Base-by-base conservation (phyloP, 2,797 vertebrate genomes). In the Enteromius fasciolatus region DNA sequence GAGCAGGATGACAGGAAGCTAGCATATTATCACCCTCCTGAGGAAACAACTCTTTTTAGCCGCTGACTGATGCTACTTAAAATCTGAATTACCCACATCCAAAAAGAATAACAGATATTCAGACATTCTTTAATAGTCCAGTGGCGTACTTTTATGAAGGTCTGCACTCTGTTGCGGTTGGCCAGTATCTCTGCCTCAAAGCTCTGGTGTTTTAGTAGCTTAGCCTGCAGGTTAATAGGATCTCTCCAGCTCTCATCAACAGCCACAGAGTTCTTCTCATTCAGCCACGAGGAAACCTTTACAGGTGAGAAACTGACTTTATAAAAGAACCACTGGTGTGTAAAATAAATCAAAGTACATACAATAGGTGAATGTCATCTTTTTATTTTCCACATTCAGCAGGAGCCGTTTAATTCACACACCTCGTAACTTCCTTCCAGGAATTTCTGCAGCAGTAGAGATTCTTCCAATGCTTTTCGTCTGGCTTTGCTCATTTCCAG, bases 1-100 rank as follows among this genome's bases (percentile, higher is more conserved):
- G 86, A 50, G 94, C 92, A 0, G 90, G 92, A 54, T 91, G 91
- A 59, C 78, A 90, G 20, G 88, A 90, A 0, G 66, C 85, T 63
- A 96, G 81, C 92, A 97, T 94, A 87, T 91, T 94, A 87, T 96
- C 93, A 1, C 95, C 96, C 84, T 97, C 96, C 96, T 98, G 69
- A 23, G 64, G 63, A 84, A 83, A 69, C 0, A 89, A 66, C 41
- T 76, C 5, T 15, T 5, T n/a, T 80, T 2, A 86, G 23, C 61
- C 64, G 31, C 10, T 78, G 46, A 52, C 10, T 78, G 46, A 52
- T 18, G 5, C 20, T 39, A 41, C 2, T 69, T 75, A 50, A 54
- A 80, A 18, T 41, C 14, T 7, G 18, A 76, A 70, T 9, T 25
- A 72, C n/a, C 23, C 54, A 11, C 44, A 39, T 28, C 61, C 18